phyloP scores from a whole-genome alignment of 2,113 vertebrate species.

The Tachycineta bicolor region DNA sequence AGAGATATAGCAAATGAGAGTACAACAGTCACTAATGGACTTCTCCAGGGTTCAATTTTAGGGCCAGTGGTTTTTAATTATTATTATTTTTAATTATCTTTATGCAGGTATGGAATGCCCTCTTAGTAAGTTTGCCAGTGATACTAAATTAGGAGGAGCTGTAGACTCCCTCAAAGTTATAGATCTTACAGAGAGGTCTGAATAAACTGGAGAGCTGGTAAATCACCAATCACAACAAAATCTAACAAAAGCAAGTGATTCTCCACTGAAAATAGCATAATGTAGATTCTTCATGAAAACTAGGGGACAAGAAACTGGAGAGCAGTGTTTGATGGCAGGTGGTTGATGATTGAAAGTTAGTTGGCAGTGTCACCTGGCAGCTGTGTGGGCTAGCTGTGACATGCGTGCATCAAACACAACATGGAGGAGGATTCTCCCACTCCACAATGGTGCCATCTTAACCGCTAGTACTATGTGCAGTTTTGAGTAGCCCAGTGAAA shows the following conservation, averaged over 20 bases:
- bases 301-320: background rate
- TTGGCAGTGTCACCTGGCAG: background rate
- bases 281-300: background rate
- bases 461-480: fast-evolving
- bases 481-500: background rate
- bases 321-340: background rate
- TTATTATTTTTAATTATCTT: background rate
- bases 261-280: background rate
- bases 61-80: background rate
- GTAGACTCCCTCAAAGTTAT: background rate
- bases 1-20: background rate
- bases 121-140: background rate
- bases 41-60: background rate
- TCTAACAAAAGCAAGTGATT: background rate
- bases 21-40: background rate
- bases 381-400: no score
- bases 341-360: background rate
- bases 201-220: background rate
- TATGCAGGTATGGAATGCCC: background rate
- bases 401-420: background rate
- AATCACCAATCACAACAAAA: background rate
- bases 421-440: background rate
- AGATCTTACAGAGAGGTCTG: background rate
- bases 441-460: background rate
- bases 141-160: background rate